Conservation (phyloP, 2,797 vertebrate species). For the Dendrocincla fuliginosa region DNA sequence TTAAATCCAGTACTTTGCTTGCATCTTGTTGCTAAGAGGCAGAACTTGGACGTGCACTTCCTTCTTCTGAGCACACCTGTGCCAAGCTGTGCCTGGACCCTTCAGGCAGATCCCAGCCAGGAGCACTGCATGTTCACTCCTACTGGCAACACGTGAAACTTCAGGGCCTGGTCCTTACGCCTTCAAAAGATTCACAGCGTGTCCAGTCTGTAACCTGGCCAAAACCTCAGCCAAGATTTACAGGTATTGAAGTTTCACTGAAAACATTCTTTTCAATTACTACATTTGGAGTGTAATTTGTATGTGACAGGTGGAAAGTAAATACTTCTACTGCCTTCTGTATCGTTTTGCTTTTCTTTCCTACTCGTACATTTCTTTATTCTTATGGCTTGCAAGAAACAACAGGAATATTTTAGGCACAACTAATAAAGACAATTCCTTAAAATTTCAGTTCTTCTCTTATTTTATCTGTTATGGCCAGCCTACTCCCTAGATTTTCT, state of each 20-base stretch:
- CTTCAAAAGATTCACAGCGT: neutral
- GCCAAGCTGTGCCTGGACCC: neutral
- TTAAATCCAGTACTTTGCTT: constrained; percentile 2
- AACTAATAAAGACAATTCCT: neutral
- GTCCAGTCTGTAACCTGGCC: neutral
- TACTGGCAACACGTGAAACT: neutral
- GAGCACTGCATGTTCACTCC: neutral
- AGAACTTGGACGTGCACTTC: neutral
- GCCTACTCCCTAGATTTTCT: neutral
- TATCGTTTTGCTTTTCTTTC: neutral
- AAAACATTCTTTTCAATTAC: neutral
- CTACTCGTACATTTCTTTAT: neutral
- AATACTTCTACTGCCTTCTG: neutral
- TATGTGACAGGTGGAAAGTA: neutral
- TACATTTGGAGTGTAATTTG: neutral
- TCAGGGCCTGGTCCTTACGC: neutral
- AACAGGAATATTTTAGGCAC: neutral
- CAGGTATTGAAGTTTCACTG: neutral
- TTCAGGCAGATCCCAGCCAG: neutral
- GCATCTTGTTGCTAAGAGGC: constrained; percentile 31
- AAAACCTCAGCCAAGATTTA: neutral
- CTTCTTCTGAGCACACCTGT: neutral
- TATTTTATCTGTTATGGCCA: neutral
- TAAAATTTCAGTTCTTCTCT: neutral
- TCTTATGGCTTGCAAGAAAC: neutral